phyloP scores from a whole-genome alignment of 2,797 vertebrate species.

The Rhabdomys pumilio region DNA sequence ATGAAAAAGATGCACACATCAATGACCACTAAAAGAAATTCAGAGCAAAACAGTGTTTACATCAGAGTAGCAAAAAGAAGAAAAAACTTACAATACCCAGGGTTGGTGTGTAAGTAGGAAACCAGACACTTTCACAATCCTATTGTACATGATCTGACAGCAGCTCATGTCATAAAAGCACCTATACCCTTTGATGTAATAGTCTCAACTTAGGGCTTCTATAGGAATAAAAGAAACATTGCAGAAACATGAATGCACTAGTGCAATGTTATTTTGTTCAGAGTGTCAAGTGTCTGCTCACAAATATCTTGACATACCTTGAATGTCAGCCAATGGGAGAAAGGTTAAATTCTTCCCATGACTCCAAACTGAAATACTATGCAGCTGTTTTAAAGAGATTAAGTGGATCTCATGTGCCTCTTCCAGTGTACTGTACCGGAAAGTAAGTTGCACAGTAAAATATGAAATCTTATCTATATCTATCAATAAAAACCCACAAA shows the following conservation, averaged over 20 bases:
- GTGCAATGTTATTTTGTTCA: neutral
- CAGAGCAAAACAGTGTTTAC: neutral
- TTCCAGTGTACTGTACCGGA: neutral
- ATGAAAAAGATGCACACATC: neutral
- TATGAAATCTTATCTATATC: neutral
- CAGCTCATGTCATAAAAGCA: neutral
- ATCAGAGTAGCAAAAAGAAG: neutral
- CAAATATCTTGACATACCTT: neutral
- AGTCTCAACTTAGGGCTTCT: neutral
- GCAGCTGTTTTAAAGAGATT: conserved; percentile 26
- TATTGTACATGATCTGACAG: neutral
- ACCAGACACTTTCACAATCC: neutral
- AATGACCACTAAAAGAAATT: neutral
- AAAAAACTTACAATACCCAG: neutral
- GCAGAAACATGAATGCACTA: neutral
- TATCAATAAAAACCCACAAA: neutral
- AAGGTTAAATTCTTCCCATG: neutral
- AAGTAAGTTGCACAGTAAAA: neutral
- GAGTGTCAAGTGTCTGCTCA: neutral
- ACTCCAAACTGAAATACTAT: conserved; percentile 48
- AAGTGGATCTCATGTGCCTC: neutral
- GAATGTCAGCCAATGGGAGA: neutral
- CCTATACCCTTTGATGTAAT: neutral
- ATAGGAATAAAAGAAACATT: neutral
- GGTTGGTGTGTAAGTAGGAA: neutral